Percentiles rank a stretch among this genome's conserved stretches.
Evolutionary conservation across 1,140 invertebrate species (phyloP).

Genomic region (Lepidurus packardi): DNA sequence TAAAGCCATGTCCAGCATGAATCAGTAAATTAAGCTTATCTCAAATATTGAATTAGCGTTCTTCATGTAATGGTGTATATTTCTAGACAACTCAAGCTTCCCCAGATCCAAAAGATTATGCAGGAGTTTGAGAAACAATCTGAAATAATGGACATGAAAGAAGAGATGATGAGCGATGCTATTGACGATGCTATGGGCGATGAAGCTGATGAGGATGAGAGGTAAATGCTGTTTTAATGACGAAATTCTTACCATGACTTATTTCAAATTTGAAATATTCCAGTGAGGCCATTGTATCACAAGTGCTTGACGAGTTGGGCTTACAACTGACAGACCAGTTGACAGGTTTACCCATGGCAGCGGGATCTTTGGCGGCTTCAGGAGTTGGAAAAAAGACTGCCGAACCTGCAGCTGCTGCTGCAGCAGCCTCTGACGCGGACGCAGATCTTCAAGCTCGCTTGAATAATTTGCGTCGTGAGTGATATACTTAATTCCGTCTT

Average conservation of each 20-base stretch:
- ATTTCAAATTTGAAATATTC: constrained; percentile 38
- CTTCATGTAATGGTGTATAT: constrained; percentile 17
- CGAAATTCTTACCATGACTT: background rate
- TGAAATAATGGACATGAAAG: constrained; percentile 99
- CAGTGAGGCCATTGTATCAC: constrained; percentile 80
- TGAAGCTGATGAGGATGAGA: constrained; percentile 97
- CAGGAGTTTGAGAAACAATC: constrained; percentile 99
- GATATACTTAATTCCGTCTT: constrained; percentile 40
- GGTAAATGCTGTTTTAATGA: constrained; percentile 50
- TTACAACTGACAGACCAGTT: constrained; percentile 86
- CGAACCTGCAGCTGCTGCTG: constrained; percentile 49
- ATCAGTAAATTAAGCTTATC: constrained; percentile 55
- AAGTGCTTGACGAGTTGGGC: constrained; percentile 95
- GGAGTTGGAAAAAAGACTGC: constrained; percentile 46
- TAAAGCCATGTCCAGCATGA: constrained; percentile 97
- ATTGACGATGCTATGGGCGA: constrained; percentile 99
- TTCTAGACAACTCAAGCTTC: constrained; percentile 83
- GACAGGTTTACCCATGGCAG: constrained; percentile 73
- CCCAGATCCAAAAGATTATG: constrained; percentile 98
- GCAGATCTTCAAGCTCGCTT: constrained; percentile 89
- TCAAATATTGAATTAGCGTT: background rate
- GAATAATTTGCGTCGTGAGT: constrained; percentile 87
- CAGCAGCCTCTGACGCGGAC: constrained; percentile 70
- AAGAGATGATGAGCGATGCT: constrained; percentile 99
- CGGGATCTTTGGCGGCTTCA: constrained; percentile 53